A percentile compares a stretch with the other conserved stretches of the same genome.
phyloP scores from a whole-genome alignment of 2,797 vertebrate species.

The Karalla daura region DNA sequence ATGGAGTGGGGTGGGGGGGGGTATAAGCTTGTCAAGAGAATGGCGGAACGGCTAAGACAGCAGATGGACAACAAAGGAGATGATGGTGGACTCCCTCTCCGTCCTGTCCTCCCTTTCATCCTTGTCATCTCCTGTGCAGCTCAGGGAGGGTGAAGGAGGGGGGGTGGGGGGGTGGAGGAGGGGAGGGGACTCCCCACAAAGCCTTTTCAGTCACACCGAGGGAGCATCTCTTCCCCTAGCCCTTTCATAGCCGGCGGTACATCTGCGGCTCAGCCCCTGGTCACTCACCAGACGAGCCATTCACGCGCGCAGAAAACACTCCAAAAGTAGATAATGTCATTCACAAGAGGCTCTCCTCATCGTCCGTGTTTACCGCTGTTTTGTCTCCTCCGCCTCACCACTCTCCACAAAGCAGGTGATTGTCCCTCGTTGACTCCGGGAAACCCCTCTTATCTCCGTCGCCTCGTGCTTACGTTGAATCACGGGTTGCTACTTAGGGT shows the following conservation, averaged over 20 bases:
- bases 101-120: constrained; percentile 67
- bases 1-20: too few relatives aligned
- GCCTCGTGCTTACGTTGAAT: constrained; percentile 37
- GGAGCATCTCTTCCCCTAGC: constrained; percentile 57
- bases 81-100: constrained; percentile 56
- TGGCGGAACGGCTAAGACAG: constrained; percentile 55
- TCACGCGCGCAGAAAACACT: constrained; percentile 33
- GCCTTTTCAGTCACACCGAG: constrained; percentile 61
- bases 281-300: constrained; percentile 48
- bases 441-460: constrained; percentile 55
- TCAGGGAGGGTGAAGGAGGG: too few relatives aligned
- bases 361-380: constrained; percentile 51
- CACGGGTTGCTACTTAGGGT: constrained; percentile 42
- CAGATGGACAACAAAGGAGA: constrained; percentile 80
- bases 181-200: constrained; percentile 64
- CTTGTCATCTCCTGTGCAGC: constrained; percentile 56
- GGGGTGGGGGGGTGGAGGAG: too few relatives aligned
- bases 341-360: constrained; percentile 52
- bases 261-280: constrained; percentile 63
- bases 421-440: constrained; percentile 69
- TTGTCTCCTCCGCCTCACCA: constrained; percentile 45
- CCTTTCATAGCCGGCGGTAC: constrained; percentile 55
- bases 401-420: constrained; percentile 65
- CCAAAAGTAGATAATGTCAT: constrained; percentile 52
- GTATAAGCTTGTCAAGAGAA: constrained; percentile 61